Percentiles rank a stretch among this genome's conserved stretches.
Evolutionary conservation across 2,113 vertebrate species (phyloP).

Genomic region (Neogobius melanostomus): DNA sequence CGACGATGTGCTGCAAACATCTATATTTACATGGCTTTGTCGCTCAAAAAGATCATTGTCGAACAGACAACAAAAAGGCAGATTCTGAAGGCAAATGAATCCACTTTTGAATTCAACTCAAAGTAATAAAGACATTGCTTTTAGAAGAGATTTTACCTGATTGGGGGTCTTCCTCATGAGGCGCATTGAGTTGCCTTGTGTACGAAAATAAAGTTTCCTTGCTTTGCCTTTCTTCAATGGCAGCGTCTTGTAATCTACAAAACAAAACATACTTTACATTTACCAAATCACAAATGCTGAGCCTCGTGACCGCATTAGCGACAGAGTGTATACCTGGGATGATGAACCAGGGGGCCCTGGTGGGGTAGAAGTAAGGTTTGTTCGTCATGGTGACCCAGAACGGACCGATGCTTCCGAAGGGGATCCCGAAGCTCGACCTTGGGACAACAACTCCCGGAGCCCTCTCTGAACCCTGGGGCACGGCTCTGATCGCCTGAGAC

Average conservation of each 20-base stretch:
- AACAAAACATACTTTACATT: neutral
- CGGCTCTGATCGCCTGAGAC: neutral
- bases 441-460: neutral
- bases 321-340: constrained; percentile 41
- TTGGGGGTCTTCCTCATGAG: neutral
- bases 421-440: neutral
- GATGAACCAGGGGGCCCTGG: constrained; percentile 44
- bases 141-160: neutral
- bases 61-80: too few species aligned
- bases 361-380: constrained; percentile 40
- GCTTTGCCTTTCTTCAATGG: too few species aligned
- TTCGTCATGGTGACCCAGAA: constrained; percentile 47
- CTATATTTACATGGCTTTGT: too few species aligned
- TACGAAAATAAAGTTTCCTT: too few species aligned
- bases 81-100: too few species aligned
- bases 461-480: neutral
- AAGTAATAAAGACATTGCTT: neutral
- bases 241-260: neutral
- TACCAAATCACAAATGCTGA: too few species aligned
- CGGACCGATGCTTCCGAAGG: neutral
- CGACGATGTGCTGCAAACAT: too few species aligned
- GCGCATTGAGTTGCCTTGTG: too few species aligned
- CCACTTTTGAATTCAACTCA: neutral
- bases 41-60: too few species aligned
- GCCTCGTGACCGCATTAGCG: too few species aligned